Evolutionary conservation across 2,888 invertebrate genomes (phyloP).

Genomic region (Drosophila bunnanda): DNA sequence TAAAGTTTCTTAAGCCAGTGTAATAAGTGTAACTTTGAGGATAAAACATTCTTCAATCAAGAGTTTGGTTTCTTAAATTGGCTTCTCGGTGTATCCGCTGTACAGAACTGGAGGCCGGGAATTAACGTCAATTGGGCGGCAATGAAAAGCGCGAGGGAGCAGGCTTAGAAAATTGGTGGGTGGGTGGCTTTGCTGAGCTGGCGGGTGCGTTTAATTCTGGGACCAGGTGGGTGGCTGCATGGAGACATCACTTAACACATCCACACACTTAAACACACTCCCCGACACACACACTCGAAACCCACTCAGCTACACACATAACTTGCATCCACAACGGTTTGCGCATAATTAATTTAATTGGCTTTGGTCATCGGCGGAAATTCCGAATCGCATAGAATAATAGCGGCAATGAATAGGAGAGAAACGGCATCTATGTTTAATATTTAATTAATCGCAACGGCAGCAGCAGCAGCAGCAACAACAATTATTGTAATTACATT

Average conservation of each 20-base stretch:
- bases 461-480: constrained; percentile 16
- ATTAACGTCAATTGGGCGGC: constrained; percentile 43
- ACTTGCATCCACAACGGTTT: constrained; percentile 37
- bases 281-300: constrained; percentile 16
- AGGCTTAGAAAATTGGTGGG: constrained; percentile 36
- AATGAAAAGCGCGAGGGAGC: constrained; percentile 9
- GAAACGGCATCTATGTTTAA: constrained; percentile 53
- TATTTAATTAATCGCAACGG: constrained; percentile 65
- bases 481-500: constrained; percentile 44
- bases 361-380: constrained; percentile 58
- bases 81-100: constrained; percentile 20
- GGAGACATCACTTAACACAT: constrained; percentile 37
- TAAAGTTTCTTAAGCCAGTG: neutral
- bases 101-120: constrained; percentile 23
- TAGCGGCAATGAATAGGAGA: constrained; percentile 27
- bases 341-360: constrained; percentile 72
- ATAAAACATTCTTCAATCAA: constrained; percentile 7
- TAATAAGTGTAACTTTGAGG: neutral
- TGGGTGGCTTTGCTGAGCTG: constrained; percentile 38
- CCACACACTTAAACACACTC: constrained; percentile 28
- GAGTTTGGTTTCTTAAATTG: constrained; percentile 8
- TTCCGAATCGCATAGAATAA: constrained; percentile 43
- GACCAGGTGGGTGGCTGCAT: constrained; percentile 47
- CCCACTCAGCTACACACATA: constrained; percentile 19
- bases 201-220: constrained; percentile 18